Conservation (phyloP, 2,888 invertebrate species). For the Heliconius sara region DNA sequence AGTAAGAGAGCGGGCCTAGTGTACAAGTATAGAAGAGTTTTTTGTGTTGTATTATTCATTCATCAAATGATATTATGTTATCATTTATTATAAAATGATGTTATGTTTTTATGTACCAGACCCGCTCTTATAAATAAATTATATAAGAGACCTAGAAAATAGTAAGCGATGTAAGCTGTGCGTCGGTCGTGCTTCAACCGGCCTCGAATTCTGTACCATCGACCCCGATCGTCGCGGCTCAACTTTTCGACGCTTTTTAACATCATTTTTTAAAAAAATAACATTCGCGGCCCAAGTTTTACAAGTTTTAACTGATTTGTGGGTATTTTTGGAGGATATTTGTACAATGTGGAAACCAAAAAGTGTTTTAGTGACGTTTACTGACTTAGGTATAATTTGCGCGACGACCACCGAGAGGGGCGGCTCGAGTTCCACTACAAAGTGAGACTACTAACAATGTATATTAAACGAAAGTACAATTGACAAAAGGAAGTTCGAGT, state of each 20-base stretch:
- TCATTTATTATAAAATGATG: background rate
- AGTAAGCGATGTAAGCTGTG: slow-evolving; percentile 35
- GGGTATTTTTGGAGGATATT: slow-evolving; percentile 72
- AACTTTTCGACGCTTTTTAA: slow-evolving; percentile 54
- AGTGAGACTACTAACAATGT: background rate
- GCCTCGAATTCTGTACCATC: slow-evolving; percentile 43
- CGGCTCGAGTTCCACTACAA: background rate
- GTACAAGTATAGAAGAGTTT: background rate
- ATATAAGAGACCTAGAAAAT: slow-evolving; percentile 1
- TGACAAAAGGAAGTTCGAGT: background rate
- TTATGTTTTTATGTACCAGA: background rate
- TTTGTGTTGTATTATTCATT: background rate
- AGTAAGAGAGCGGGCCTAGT: slow-evolving; percentile 11
- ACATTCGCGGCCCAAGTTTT: slow-evolving; percentile 46
- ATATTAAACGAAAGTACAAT: background rate
- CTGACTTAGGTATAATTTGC: slow-evolving; percentile 44
- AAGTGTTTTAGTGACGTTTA: slow-evolving; percentile 67
- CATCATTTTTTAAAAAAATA: slow-evolving; percentile 25
- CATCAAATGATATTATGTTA: background rate
- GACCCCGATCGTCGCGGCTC: slow-evolving; percentile 40
- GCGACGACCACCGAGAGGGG: slow-evolving; percentile 35
- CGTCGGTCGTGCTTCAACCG: slow-evolving; percentile 51
- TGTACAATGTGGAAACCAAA: slow-evolving; percentile 77
- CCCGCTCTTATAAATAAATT: slow-evolving; percentile 17
- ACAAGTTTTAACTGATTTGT: slow-evolving; percentile 43